phyloP scores from a whole-genome alignment of 2,888 invertebrate species.

The Rhodophaea formosa region DNA sequence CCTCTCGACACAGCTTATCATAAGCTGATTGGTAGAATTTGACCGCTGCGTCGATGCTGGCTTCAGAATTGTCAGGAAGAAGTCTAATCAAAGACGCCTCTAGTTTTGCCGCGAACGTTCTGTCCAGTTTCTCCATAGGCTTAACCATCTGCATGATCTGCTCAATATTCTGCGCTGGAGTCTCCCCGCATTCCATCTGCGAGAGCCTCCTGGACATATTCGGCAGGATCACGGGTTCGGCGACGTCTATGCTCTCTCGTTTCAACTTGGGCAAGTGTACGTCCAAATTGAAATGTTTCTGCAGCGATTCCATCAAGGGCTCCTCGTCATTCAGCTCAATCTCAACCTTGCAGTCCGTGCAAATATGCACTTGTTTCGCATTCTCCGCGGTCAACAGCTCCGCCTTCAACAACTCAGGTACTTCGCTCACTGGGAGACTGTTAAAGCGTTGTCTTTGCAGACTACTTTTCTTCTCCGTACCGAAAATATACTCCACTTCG shows the following conservation, averaged over 20 bases:
- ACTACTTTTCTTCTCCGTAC: slow-evolving; percentile 71
- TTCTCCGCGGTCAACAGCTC: slow-evolving; percentile 57
- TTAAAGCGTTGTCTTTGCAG: slow-evolving; percentile 71
- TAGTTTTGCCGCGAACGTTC: slow-evolving; percentile 55
- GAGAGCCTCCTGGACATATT: slow-evolving; percentile 71
- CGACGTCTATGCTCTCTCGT: slow-evolving; percentile 69
- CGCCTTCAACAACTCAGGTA: slow-evolving; percentile 67
- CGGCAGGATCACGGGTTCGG: slow-evolving; percentile 65
- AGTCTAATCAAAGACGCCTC: slow-evolving; percentile 57
- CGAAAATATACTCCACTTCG: slow-evolving; percentile 73
- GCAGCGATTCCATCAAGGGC: slow-evolving; percentile 70
- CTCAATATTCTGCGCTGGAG: slow-evolving; percentile 50
- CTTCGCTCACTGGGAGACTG: slow-evolving; percentile 71
- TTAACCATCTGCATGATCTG: slow-evolving; percentile 53
- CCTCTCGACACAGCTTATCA: slow-evolving; percentile 59
- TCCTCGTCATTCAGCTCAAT: slow-evolving; percentile 70
- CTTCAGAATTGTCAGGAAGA: slow-evolving; percentile 70
- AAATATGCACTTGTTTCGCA: slow-evolving; percentile 70
- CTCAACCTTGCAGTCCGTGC: slow-evolving; percentile 70
- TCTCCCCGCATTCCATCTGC: slow-evolving; percentile 62
- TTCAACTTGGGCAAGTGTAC: slow-evolving; percentile 66
- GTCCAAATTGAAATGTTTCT: slow-evolving; percentile 67
- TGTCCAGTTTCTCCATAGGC: slow-evolving; percentile 59
- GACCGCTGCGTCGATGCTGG: slow-evolving; percentile 61
- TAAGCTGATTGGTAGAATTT: slow-evolving; percentile 62